phyloP scores from a whole-genome alignment of 2,888 invertebrate species.

The Drosophila quinaria region DNA sequence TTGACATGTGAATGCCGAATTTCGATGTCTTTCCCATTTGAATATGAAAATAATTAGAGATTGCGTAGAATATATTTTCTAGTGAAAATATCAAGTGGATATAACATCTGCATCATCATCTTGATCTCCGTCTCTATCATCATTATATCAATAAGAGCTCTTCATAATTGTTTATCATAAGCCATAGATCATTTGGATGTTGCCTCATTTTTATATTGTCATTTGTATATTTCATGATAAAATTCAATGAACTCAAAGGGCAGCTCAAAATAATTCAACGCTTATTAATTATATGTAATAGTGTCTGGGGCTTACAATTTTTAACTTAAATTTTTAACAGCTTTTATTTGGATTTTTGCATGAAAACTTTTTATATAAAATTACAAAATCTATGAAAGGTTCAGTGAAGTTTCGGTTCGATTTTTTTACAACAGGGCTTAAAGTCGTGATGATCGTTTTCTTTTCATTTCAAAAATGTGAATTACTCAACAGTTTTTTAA shows the following conservation, averaged over 20 bases:
- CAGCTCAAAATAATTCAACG: conserved; percentile 1
- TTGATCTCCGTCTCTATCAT: conserved; percentile 24
- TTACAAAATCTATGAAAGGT: conserved; percentile 30
- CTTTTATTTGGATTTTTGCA: conserved; percentile 30
- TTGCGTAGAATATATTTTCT: conserved; percentile 58
- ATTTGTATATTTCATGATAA: conserved; percentile 61
- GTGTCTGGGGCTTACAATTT: conserved; percentile 53
- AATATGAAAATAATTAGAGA: conserved; percentile 64
- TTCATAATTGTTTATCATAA: conserved; percentile 39
- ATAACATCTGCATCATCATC: conserved; percentile 27
- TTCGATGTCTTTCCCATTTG: conserved; percentile 33
- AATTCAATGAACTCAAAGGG: conserved; percentile 50
- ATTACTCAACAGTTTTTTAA: background rate
- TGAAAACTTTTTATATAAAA: conserved; percentile 14
- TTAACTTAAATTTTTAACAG: conserved; percentile 72
- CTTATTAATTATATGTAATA: conserved; percentile 45
- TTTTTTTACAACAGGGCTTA: background rate
- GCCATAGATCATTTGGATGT: conserved; percentile 44
- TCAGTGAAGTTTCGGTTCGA: conserved; percentile 38
- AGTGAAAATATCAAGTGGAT: conserved; percentile 72
- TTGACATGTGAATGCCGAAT: conserved; percentile 54
- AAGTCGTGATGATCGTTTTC: conserved; percentile 11
- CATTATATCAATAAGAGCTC: conserved; percentile 28
- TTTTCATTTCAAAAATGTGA: background rate
- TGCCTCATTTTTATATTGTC: conserved; percentile 52